Evolutionary conservation across 2,797 vertebrate genomes (phyloP).

Genomic region (Meda fulgida): DNA sequence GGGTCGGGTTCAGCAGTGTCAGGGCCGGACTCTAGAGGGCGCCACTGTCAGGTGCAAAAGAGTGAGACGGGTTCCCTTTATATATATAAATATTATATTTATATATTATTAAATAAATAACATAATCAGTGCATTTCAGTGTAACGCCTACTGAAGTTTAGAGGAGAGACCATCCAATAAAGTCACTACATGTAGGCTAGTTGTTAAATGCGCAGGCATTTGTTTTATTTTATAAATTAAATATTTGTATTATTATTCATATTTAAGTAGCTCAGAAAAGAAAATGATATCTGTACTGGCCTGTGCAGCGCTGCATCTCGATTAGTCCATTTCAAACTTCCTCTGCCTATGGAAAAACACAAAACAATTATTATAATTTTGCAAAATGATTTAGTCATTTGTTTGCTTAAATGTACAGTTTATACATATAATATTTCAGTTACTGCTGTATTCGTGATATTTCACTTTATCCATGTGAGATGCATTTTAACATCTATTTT

Average conservation of each 20-base stretch:
- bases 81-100: too few species aligned
- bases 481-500: not conserved
- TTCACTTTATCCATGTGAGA: not conserved
- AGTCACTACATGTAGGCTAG: not conserved
- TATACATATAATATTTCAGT: not conserved
- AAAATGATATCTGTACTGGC: not conserved
- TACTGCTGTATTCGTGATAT: not conserved
- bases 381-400: not conserved
- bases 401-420: not conserved
- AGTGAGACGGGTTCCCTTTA: not conserved
- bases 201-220: not conserved
- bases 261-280: not conserved
- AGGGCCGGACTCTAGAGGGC: not conserved
- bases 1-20: not conserved
- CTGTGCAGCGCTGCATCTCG: not conserved
- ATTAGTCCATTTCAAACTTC: not conserved
- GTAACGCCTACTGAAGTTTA: not conserved
- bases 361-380: not conserved
- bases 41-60: not conserved
- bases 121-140: not conserved
- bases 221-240: not conserved
- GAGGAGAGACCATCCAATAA: not conserved
- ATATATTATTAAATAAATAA: not conserved
- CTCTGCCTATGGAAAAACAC: not conserved
- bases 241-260: not conserved